These are phyloP conservation scores for Parauchenoglanis punctatus DNA, from an alignment of 2,797 vertebrate genomes.

Conservation along the genomic window DNA sequence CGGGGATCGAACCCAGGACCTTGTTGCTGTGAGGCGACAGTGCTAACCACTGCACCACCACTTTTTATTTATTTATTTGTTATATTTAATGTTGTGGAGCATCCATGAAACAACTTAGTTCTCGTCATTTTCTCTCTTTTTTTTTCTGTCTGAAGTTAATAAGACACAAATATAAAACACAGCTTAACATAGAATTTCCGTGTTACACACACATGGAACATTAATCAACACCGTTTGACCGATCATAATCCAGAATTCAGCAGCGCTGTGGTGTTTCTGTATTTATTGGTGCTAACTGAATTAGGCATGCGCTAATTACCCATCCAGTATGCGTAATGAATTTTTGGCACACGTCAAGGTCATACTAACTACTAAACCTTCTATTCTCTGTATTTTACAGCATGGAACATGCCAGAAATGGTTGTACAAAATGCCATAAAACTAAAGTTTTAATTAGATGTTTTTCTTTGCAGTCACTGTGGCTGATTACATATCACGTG, in stretches of 20 bases:
- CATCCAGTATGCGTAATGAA: not conserved
- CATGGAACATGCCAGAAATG: not conserved
- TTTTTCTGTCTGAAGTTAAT: not conserved
- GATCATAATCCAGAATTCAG: not conserved
- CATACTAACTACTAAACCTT: not conserved
- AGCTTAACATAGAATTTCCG: not conserved
- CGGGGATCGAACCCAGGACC: no score
- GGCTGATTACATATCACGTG: constrained; percentile 98
- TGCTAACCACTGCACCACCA: no score
- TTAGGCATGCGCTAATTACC: not conserved
- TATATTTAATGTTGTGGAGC: not conserved
- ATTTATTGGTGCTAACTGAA: not conserved
- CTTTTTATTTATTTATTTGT: not conserved
- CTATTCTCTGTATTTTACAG: not conserved
- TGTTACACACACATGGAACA: not conserved
- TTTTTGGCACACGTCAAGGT: not conserved
- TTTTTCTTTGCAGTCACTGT: constrained; percentile 87
- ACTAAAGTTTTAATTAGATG: not conserved
- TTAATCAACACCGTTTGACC: not conserved
- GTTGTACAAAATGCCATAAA: not conserved
- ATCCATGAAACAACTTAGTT: not conserved
- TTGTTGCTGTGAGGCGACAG: no score
- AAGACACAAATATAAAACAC: not conserved
- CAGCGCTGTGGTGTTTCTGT: not conserved
- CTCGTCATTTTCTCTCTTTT: not conserved